phyloP scores from a whole-genome alignment of 2,888 invertebrate genomes.

The Erpobdella octoculata region DNA sequence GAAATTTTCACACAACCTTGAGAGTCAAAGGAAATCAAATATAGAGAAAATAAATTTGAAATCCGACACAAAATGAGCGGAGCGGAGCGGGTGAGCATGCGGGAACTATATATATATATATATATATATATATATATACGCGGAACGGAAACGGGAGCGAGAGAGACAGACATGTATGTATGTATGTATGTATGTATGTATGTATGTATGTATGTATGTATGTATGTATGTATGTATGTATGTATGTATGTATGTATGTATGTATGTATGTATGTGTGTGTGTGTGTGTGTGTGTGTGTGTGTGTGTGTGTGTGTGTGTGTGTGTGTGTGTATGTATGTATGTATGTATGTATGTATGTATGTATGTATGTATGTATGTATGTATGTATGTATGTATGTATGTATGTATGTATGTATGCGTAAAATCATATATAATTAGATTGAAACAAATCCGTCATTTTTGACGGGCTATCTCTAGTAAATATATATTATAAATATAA shows the following conservation, averaged over 20 bases:
- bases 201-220: conserved; percentile 1
- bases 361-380: conserved; percentile 1
- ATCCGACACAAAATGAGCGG: too few species aligned
- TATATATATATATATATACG: too few species aligned
- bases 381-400: conserved; percentile 1
- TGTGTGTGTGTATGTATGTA: conserved; percentile 1
- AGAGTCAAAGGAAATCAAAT: too few species aligned
- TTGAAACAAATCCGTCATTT: too few species aligned
- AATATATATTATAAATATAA: too few species aligned
- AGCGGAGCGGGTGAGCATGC: too few species aligned
- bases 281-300: background rate
- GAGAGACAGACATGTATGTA: conserved; percentile 31
- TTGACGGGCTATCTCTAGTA: too few species aligned
- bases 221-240: conserved; percentile 1
- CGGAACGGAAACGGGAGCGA: too few species aligned
- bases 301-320: conserved; percentile 1
- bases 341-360: conserved; percentile 1
- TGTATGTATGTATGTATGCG: conserved; percentile 1
- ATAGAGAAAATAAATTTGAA: too few species aligned
- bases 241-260: conserved; percentile 1
- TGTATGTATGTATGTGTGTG: conserved; percentile 1
- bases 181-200: conserved; percentile 30
- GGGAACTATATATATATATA: too few species aligned
- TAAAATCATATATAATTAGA: too few species aligned
- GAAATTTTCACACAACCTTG: too few species aligned